Evolutionary conservation across 2,797 vertebrate genomes (phyloP).

Genomic region (Centroberyx gerrardi): DNA sequence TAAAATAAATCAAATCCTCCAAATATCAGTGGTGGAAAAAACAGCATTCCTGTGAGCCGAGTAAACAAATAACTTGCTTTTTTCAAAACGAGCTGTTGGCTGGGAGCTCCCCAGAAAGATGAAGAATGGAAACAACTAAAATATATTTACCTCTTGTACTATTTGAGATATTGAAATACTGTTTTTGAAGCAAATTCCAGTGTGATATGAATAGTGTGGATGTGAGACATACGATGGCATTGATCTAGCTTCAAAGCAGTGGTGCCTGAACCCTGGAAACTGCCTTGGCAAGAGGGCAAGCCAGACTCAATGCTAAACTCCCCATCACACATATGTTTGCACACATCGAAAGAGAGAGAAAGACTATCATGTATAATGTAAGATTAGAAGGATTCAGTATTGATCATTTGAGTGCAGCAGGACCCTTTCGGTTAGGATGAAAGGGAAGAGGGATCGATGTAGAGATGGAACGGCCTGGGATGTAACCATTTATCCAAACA

Average conservation of each 20-base stretch:
- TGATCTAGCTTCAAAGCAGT: conserved; percentile 28
- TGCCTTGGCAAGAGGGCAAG: neutral
- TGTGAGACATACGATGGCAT: conserved; percentile 3
- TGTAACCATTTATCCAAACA: conserved; percentile 33
- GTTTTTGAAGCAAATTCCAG: conserved; percentile 22
- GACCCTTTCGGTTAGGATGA: conserved; percentile 54
- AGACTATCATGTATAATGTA: conserved; percentile 40
- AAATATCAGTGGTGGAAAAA: conserved; percentile 42
- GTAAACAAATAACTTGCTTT: conserved; percentile 48
- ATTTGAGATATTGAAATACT: conserved; percentile 16
- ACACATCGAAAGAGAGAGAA: conserved; percentile 1
- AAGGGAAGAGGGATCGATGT: conserved; percentile 38
- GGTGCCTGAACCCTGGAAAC: neutral
- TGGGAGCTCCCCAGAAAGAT: conserved; percentile 13
- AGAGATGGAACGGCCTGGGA: conserved; percentile 38
- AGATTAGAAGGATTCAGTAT: conserved; percentile 60
- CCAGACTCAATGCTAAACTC: neutral
- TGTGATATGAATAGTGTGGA: conserved; percentile 9
- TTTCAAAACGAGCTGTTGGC: conserved; percentile 23
- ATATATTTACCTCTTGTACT: conserved; percentile 11
- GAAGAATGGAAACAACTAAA: conserved; percentile 16
- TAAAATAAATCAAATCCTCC: conserved; percentile 5
- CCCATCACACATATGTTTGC: conserved; percentile 13
- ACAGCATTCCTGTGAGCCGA: conserved; percentile 57
- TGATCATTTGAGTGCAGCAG: conserved; percentile 39